phyloP scores from a whole-genome alignment of 1,140 invertebrate genomes.

The Radopholus similis region DNA sequence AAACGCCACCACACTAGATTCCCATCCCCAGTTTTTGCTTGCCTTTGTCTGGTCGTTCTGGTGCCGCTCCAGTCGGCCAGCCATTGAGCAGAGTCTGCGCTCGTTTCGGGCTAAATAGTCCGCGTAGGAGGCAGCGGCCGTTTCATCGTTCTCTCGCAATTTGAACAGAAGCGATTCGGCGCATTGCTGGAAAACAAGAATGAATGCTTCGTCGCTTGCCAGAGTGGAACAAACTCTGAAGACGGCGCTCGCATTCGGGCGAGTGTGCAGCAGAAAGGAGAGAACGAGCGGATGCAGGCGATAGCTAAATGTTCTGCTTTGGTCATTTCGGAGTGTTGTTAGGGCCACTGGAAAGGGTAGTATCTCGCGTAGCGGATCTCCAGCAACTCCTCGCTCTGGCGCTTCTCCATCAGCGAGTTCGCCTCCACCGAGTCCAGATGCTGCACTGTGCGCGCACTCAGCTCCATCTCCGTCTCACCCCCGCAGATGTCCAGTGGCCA shows the following conservation, averaged over 20 bases:
- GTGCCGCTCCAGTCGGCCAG: not conserved
- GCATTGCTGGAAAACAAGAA: not conserved
- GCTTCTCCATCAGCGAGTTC: constrained; percentile 7
- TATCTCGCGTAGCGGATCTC: no score
- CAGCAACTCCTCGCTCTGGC: no score
- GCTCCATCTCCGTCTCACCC: not conserved
- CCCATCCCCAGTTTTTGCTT: not conserved
- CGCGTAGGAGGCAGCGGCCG: not conserved
- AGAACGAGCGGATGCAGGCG: constrained; percentile 12
- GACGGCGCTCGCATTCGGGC: not conserved
- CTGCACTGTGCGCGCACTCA: not conserved
- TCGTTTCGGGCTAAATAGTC: constrained; percentile 9
- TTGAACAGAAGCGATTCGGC: not conserved
- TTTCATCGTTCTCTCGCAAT: not conserved
- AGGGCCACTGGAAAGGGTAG: not conserved
- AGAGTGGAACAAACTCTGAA: constrained; percentile 4
- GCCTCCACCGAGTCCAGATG: constrained; percentile 2
- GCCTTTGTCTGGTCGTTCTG: not conserved
- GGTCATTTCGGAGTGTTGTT: not conserved
- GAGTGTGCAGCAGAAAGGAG: constrained; percentile 8
- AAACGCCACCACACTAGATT: no score
- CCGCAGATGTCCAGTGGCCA: constrained; percentile 15
- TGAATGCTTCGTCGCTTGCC: not conserved
- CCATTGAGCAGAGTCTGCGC: not conserved
- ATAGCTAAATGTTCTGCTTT: not conserved